Evolutionary conservation across 2,888 invertebrate genomes (phyloP), one percentile per base, ranked within the genome.

Genomic region (Melanotus villosus): DNA sequence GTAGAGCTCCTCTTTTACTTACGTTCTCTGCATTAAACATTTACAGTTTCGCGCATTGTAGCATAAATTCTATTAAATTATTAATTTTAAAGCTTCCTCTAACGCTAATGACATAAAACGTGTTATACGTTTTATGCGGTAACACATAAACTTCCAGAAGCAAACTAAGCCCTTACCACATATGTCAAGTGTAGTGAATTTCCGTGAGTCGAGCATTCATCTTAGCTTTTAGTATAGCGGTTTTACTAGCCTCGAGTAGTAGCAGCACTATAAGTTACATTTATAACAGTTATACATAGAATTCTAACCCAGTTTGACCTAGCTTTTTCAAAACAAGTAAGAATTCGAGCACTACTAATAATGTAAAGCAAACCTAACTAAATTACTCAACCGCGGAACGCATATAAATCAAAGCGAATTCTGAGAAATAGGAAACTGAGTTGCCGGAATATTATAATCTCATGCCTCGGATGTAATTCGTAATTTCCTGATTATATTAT

Each of bases 181-280:
- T 56, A 56, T 34, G 59, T 60, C 59, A 45, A 47, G 45, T 26
- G 45, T 47, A 26, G 59, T 45, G 45, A 60, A 60, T 60, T 60
- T 60, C 43, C 30, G 47, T 3, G 34, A 60, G 23, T 32, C 32
- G 23, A 45, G 45, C 59, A 60, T 47, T 60, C 59, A 60, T 60
- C 58, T 58, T 30, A 14, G 59, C 47, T 60, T 47, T 60, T 45
- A 60, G 59, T 34, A 10, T 10, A 6, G 14, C 23, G 41, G 38
- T 41, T 57, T 54, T 50, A 50, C 12, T 38, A 43, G 41, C 58
- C 56, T 1, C 23, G 23, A 36, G 58, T 58, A 41, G 36, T 14
- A 41, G 41, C 38, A 30, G 50, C 26, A 18, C 9, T 18, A 52
- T 2, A 32, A 32, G 32, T 52, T 32, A 32, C 52, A 52, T 52